A percentile compares a stretch with the other conserved stretches of the same genome.
These are phyloP conservation scores for Iphiclides podalirius DNA, from an alignment of 2,888 invertebrate genomes.

Conservation along the genomic window DNA sequence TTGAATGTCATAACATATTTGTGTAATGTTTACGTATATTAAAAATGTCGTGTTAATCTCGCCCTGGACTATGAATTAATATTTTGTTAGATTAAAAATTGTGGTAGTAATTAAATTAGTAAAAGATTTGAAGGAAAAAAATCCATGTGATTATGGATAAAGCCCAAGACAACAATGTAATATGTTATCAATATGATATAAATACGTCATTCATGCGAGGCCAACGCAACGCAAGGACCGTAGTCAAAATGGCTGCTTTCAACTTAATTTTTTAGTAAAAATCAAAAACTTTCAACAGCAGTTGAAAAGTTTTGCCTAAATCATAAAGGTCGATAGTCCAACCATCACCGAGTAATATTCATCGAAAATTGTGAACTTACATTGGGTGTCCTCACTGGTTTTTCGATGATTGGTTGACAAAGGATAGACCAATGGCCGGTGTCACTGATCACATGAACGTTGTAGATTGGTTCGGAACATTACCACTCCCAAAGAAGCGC, in stretches of 20 bases:
- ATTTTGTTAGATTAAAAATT: too few species aligned
- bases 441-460: constrained; percentile 87
- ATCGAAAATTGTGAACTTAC: constrained; percentile 73
- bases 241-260: constrained; percentile 76
- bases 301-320: constrained; percentile 37
- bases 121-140: too few species aligned
- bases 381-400: constrained; percentile 82
- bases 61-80: too few species aligned
- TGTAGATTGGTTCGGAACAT: constrained; percentile 83
- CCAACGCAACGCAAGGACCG: constrained; percentile 50
- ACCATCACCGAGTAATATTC: constrained; percentile 53
- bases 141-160: too few species aligned
- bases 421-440: constrained; percentile 92
- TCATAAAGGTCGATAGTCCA: constrained; percentile 38
- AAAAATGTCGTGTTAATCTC: too few species aligned
- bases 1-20: too few species aligned
- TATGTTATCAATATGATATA: constrained; percentile 37
- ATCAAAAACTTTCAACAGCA: constrained; percentile 32
- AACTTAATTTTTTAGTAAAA: constrained; percentile 50
- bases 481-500: constrained; percentile 83
- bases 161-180: too few species aligned
- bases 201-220: constrained; percentile 64
- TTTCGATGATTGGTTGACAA: constrained; percentile 94
- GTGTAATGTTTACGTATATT: too few species aligned
- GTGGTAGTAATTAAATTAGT: too few species aligned